Conservation (phyloP, 2,888 invertebrate species). For the Lathronympha strigana region DNA sequence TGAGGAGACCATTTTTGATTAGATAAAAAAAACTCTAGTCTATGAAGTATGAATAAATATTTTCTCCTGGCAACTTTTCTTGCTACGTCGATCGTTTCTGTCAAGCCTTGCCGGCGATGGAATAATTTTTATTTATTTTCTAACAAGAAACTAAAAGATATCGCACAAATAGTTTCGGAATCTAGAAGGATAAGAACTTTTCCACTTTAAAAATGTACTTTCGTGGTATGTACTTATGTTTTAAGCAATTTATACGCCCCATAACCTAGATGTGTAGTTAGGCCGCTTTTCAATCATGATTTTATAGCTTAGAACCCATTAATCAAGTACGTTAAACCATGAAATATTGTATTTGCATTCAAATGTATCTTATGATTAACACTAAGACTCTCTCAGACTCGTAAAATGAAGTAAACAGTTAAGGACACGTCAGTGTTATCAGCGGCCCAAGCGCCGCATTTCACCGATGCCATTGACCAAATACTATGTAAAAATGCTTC, state of each 20-base stretch:
- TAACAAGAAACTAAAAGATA: conserved; percentile 44
- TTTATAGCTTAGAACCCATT: conserved; percentile 18
- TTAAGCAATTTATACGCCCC: conserved; percentile 35
- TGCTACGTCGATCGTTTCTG: conserved; percentile 72
- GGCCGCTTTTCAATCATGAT: conserved; percentile 25
- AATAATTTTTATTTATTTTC: conserved; percentile 43
- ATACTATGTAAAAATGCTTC: neutral
- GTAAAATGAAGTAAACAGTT: conserved; percentile 35
- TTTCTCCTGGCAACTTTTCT: conserved; percentile 49
- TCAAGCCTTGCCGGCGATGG: conserved; percentile 59
- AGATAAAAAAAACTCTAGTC: conserved; percentile 4
- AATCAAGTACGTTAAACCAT: neutral
- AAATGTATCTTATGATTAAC: neutral
- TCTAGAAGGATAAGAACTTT: conserved; percentile 48
- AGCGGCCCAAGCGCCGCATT: conserved; percentile 23
- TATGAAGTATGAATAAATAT: neutral
- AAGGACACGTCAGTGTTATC: conserved; percentile 70
- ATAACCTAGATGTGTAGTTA: conserved; percentile 35
- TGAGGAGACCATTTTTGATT: conserved; percentile 34
- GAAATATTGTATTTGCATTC: neutral
- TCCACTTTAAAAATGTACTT: conserved; percentile 57
- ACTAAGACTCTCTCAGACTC: neutral
- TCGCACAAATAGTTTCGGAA: conserved; percentile 38
- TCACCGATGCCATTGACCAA: neutral
- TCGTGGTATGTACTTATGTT: conserved; percentile 56